These are phyloP conservation scores for Drosophila nannoptera DNA, from an alignment of 1,140 invertebrate genomes.

Conservation along the genomic window DNA sequence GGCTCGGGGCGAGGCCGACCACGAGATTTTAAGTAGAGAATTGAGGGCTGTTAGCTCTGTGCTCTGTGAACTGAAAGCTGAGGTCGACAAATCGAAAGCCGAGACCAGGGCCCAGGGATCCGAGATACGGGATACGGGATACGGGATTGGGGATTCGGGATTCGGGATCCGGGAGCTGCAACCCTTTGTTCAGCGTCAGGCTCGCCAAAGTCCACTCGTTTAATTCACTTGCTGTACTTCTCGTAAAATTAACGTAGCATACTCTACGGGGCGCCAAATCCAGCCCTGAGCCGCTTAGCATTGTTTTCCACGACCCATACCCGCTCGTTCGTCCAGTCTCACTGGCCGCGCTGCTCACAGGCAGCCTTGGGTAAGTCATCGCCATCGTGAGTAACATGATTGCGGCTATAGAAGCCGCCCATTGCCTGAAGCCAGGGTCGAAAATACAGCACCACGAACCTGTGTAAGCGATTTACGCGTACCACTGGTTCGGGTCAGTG, in stretches of 20 bases:
- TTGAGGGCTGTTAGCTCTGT: neutral
- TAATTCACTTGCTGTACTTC: slow-evolving; percentile 62
- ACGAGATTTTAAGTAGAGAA: slow-evolving; percentile 35
- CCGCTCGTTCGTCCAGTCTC: neutral
- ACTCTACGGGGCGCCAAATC: slow-evolving; percentile 40
- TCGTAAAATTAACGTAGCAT: slow-evolving; percentile 61
- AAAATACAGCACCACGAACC: slow-evolving; percentile 16
- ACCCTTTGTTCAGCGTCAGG: slow-evolving; percentile 22
- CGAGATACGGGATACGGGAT: too few relatives aligned
- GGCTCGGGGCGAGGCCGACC: slow-evolving; percentile 5
- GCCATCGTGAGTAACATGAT: slow-evolving; percentile 21
- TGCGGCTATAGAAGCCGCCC: slow-evolving; percentile 17
- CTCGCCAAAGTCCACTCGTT: slow-evolving; percentile 38
- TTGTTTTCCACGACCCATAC: slow-evolving; percentile 43
- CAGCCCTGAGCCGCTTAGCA: slow-evolving; percentile 48
- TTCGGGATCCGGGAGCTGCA: too few relatives aligned
- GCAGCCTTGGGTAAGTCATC: slow-evolving; percentile 19
- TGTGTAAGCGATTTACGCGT: slow-evolving; percentile 42
- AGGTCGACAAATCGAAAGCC: slow-evolving; percentile 1
- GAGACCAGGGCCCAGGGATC: neutral
- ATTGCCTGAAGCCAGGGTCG: slow-evolving; percentile 30
- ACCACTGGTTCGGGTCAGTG: slow-evolving; percentile 19
- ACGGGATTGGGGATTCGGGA: too few relatives aligned
- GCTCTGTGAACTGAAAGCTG: neutral
- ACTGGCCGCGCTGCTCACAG: neutral